These are phyloP conservation scores for Zapus hudsonius DNA, from an alignment of 2,113 vertebrate species.

Conservation along the genomic window DNA sequence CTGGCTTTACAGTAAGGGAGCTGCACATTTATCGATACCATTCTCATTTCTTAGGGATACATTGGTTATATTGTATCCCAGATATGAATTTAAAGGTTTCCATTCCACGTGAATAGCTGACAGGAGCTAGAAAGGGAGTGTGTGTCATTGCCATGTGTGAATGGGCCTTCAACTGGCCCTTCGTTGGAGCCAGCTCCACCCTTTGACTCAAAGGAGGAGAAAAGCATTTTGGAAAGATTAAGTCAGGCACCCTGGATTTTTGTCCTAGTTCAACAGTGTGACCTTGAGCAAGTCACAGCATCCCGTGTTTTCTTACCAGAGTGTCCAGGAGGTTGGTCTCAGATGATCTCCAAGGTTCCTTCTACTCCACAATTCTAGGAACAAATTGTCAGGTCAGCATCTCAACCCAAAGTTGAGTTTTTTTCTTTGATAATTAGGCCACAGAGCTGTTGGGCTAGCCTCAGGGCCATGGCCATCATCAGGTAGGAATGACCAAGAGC, in stretches of 20 bases:
- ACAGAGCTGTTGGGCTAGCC: background rate
- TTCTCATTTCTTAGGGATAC: background rate
- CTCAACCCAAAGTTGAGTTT: background rate
- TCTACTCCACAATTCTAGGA: slow-evolving; percentile 61
- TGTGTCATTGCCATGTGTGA: background rate
- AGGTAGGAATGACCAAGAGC: background rate
- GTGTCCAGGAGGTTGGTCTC: slow-evolving; percentile 54
- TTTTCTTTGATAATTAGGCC: background rate
- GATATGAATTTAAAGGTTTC: background rate
- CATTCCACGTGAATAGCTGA: background rate
- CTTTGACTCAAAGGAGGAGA: background rate
- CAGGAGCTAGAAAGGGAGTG: background rate
- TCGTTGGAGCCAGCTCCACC: background rate
- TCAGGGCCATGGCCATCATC: background rate
- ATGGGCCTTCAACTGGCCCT: background rate
- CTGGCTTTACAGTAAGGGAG: background rate
- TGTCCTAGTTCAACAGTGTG: background rate
- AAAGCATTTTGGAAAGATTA: background rate
- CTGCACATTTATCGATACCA: background rate
- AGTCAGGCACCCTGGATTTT: background rate
- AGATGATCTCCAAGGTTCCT: slow-evolving; percentile 74
- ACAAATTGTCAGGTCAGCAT: background rate
- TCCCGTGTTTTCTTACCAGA: background rate
- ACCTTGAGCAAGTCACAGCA: background rate
- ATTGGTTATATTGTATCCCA: background rate